Conservation (phyloP, 2,888 invertebrate genomes). For the Cheilosia soror region DNA sequence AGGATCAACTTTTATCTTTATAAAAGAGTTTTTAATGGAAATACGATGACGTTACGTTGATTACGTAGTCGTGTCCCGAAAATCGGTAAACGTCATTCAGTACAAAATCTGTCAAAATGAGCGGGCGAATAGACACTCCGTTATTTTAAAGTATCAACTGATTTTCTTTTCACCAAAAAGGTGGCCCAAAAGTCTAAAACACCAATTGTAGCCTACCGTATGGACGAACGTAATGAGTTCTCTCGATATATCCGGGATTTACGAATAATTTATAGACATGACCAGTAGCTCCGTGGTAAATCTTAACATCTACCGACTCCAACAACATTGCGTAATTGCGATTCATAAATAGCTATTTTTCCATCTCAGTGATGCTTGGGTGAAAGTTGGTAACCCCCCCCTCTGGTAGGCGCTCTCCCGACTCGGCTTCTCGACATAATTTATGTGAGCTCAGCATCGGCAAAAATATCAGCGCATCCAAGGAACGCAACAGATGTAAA, state of each 20-base stretch:
- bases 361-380: constrained; percentile 23
- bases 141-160: not conserved
- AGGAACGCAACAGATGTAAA: not conserved
- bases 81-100: no score
- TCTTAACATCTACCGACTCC: not conserved
- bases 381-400: constrained; percentile 47
- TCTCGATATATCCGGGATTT: not conserved
- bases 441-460: not conserved
- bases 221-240: no score
- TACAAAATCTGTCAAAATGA: no score
- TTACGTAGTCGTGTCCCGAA: no score
- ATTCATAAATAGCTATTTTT: constrained; percentile 21
- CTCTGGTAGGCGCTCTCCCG: not conserved
- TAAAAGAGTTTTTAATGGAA: no score
- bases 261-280: not conserved
- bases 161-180: not conserved
- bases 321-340: constrained; percentile 58
- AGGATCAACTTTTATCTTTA: no score
- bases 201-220: no score
- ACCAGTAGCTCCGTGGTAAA: not conserved
- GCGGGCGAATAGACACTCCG: no score
- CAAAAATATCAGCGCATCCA: not conserved
- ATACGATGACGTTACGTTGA: no score
- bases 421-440: not conserved
- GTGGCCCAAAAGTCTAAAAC: not conserved